Evolutionary conservation across 2,797 vertebrate genomes (phyloP).

Genomic region (Micropoecilia bifurca): DNA sequence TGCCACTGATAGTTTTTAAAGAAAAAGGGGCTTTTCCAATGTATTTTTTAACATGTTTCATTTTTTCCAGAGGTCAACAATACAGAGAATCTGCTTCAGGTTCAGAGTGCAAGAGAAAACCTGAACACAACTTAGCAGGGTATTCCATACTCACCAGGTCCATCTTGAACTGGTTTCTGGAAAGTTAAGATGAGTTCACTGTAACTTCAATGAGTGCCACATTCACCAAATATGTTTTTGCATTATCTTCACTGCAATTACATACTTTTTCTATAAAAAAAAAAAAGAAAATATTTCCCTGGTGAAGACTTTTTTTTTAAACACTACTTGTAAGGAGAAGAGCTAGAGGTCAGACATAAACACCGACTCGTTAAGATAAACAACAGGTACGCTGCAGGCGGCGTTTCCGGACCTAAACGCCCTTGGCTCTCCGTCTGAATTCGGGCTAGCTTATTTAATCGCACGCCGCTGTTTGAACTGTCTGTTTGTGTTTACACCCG

Average conservation of each 20-base stretch:
- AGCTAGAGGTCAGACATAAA: constrained; percentile 52
- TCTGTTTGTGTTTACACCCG: constrained; percentile 41
- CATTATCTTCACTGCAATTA: background rate
- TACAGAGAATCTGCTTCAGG: background rate
- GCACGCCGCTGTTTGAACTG: constrained; percentile 34
- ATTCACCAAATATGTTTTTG: background rate
- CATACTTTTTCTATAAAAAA: background rate
- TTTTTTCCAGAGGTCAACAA: background rate
- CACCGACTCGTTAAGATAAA: constrained; percentile 80
- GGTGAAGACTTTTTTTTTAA: background rate
- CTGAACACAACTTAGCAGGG: background rate
- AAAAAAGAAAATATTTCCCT: background rate
- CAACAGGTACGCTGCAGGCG: constrained; percentile 45
- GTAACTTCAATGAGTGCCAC: background rate
- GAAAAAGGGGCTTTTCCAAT: background rate
- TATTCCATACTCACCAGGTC: background rate
- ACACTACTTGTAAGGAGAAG: background rate
- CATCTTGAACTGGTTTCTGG: background rate
- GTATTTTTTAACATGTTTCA: background rate
- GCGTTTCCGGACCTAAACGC: constrained; percentile 54
- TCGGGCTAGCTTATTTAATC: constrained; percentile 46
- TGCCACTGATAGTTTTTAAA: no score
- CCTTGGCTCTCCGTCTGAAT: constrained; percentile 47
- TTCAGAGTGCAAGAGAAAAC: background rate
- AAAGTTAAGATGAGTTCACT: background rate